Percentiles rank a stretch among this genome's conserved stretches.
These are phyloP conservation scores for Alethe castanea DNA, from an alignment of 2,113 vertebrate species.

Conservation along the genomic window DNA sequence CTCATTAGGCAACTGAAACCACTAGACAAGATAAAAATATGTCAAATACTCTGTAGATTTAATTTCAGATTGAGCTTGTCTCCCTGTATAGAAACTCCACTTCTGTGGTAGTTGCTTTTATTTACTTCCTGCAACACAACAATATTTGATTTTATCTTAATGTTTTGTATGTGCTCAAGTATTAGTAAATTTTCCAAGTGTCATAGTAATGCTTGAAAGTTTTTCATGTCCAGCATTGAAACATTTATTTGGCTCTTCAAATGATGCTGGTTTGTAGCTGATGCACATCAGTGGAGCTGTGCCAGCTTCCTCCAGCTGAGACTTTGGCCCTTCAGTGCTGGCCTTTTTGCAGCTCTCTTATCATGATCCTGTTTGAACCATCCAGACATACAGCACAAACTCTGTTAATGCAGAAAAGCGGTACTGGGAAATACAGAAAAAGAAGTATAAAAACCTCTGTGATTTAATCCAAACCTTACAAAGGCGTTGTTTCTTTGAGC, in stretches of 20 bases:
- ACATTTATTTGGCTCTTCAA: slow-evolving; percentile 1
- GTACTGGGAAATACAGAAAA: slow-evolving; percentile 53
- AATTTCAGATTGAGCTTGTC: not conserved
- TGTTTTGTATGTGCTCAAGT: not conserved
- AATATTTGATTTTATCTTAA: not conserved
- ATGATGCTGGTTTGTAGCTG: not conserved
- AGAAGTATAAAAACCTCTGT: slow-evolving; percentile 47
- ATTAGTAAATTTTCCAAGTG: not conserved
- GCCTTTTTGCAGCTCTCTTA: slow-evolving; percentile 53
- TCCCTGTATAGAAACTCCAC: not conserved
- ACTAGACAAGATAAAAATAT: slow-evolving; percentile 12
- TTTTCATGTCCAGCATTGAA: not conserved
- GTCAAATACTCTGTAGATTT: not conserved
- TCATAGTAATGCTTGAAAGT: not conserved
- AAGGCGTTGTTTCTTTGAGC: slow-evolving; percentile 59
- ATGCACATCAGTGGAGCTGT: slow-evolving; percentile 10
- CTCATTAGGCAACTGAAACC: not conserved
- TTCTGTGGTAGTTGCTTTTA: not conserved
- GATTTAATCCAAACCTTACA: slow-evolving; percentile 64
- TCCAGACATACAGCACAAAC: slow-evolving; percentile 42
- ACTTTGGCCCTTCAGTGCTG: not conserved
- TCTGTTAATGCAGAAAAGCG: slow-evolving; percentile 44
- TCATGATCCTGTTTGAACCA: slow-evolving; percentile 49
- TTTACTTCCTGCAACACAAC: not conserved
- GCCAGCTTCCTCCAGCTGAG: slow-evolving; percentile 58